Evolutionary conservation across 2,888 invertebrate genomes (phyloP), one percentile per base, ranked within the genome.

Genomic region (Pasiphila rectangulata): DNA sequence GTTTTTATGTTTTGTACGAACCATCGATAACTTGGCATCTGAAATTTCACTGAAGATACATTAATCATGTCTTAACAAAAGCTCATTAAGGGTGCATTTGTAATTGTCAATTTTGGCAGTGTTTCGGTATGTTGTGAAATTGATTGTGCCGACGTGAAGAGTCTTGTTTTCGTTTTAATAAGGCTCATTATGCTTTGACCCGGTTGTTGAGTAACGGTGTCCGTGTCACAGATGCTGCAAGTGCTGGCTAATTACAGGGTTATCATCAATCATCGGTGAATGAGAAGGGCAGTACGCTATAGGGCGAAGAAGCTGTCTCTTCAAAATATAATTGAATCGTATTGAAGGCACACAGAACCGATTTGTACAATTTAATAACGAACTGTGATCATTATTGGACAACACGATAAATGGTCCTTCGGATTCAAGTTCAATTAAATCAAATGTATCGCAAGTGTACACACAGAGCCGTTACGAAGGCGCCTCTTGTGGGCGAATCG

Each of bases 1-100:
- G 30, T 36, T 46, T 46, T 53, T 42, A 25, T 37, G 30, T 41
- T 42, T 24, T 36, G 25, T 46, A 52, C 39, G 21, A 42, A 39
- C 32, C 48, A 40, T 42, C 56, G 51, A 42, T 54, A 39, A 42
- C 27, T 38, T 43, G 45, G 39, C 37, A 41, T 66, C 67, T 66
- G 63, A 70, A 75, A 70, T 74, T 77, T 75, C 65, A 58, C 67
- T 64, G 64, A 59, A 59, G 62, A 49, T 64, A 72, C 80, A 80
- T 85, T 77, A 81, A 83, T 84, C 82, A 85, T 75, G 69, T 69
- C 72, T 51, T 72, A 76, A 79, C 77, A 79, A 80, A 69, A 75
- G 68, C 80, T 83, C 83, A 84, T 86, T 86, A 85, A 75, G 71
- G 73, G 65, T 76, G 73, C 77, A 83, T 84, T 83, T 81, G 78